A percentile compares a stretch with the other conserved stretches of the same genome.
Evolutionary conservation across 2,888 invertebrate species (phyloP).

Genomic region (Anagyrus pseudococci): DNA sequence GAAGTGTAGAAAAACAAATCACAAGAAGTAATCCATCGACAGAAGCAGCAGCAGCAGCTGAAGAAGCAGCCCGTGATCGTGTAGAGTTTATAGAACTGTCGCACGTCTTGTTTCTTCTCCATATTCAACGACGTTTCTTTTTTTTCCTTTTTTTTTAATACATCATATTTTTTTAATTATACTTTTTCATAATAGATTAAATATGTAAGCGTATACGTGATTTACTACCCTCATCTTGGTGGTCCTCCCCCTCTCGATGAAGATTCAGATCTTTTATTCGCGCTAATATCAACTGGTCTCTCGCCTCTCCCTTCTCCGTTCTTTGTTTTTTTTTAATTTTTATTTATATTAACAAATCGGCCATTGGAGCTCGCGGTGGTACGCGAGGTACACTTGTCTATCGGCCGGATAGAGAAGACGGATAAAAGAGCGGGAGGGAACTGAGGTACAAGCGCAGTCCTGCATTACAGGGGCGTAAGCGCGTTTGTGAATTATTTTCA

Average conservation of each 20-base stretch:
- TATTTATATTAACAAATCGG: no score
- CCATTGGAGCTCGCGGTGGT: no score
- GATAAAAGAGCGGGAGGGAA: constrained; percentile 5
- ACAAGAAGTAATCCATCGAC: neutral
- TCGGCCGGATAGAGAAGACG: constrained; percentile 3
- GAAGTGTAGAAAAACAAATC: neutral
- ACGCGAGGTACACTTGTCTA: no score
- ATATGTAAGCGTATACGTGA: neutral
- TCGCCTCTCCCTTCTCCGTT: no score
- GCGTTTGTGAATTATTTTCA: neutral
- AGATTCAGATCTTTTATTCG: no score
- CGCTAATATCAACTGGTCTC: no score
- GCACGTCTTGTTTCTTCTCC: constrained; percentile 16
- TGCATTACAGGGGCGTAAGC: constrained; percentile 16
- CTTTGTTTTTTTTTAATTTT: no score
- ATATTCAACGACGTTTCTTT: constrained; percentile 5
- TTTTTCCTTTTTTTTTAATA: neutral
- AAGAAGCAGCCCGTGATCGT: neutral
- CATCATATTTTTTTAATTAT: neutral
- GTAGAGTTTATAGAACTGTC: neutral
- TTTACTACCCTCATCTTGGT: neutral
- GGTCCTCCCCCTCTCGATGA: neutral
- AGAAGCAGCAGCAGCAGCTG: neutral
- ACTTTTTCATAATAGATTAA: neutral
- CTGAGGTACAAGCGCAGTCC: neutral